phyloP scores from a whole-genome alignment of 2,797 vertebrate species.

The Vireo griseus region DNA sequence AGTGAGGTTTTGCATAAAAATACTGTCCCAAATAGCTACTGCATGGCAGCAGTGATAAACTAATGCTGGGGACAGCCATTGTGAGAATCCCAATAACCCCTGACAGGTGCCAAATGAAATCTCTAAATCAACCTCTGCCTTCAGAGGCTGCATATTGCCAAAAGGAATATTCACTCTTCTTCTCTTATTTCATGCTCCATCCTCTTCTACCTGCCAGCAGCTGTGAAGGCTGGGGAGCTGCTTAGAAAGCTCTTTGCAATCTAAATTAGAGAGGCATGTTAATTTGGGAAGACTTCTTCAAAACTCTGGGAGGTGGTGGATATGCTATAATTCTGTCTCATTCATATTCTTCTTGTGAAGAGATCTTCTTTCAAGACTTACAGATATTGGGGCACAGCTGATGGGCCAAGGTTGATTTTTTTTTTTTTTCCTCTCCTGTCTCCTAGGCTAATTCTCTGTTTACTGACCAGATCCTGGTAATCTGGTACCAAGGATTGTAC shows the following conservation, averaged over 20 bases:
- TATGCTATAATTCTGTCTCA: neutral
- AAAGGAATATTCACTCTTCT: neutral
- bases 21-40: neutral
- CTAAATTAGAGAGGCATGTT: neutral
- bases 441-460: neutral
- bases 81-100: neutral
- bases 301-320: neutral
- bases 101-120: neutral
- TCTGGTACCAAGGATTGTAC: neutral
- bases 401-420: neutral
- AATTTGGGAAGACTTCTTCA: neutral
- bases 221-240: neutral
- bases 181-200: neutral
- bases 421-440: neutral
- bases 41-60: neutral
- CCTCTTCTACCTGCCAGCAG: conserved; percentile 2
- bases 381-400: neutral
- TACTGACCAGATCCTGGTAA: neutral
- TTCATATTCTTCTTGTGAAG: neutral
- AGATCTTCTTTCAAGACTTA: neutral
- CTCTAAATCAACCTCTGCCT: neutral
- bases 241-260: neutral
- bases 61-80: neutral
- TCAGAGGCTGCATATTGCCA: neutral
- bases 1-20: neutral